Evolutionary conservation across 2,113 vertebrate species (phyloP), one percentile per base, ranked within the genome.

Genomic region (Aspidoscelis tigris): DNA sequence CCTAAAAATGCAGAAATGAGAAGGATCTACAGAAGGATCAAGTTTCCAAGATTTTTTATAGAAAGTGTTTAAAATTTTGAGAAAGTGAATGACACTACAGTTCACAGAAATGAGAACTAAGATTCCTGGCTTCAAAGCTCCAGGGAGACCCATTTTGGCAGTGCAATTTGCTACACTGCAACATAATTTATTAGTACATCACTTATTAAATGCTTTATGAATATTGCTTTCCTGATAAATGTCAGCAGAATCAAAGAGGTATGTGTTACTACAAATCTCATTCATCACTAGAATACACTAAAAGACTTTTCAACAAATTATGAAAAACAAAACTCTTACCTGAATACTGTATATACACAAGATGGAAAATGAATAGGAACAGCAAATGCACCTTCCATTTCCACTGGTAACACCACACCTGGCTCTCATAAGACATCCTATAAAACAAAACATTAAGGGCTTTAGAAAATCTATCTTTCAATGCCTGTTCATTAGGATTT

Each of bases 341-440:
- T 93, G 95, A 91, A 53, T 84, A 88, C 79, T 95, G 94, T 61
- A 95, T 73, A 65, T 72, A 93, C 39, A 91, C 86, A 91, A 96
- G 81, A 73, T 93, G 94, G 1, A 96, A 85, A 26, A 91, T 78
- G 65, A 97, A 65, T 5, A 93, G 90, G 85, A 80, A 92, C 20
- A 98, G 89, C 76, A 95, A 90, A 18, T 89, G 89, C 41, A 96
- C 94, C 92, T 97, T 97, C 98, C 96, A 95, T 93, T 97, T 96
- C 96, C 95, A 96, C 55, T 87, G 94, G 90, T 90, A 94, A 87
- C 95, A 96, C 95, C 96, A 96, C 93, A 94, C 91, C 87, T 95
- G 88, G 81, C 84, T 93, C 64, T 92, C 82, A 83, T 86, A 92
- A 84, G 93, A 96, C 95, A 96, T 96, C 98, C 98, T 99, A 91